A percentile compares a stretch with the other conserved stretches of the same genome.
Conservation (phyloP, 2,888 invertebrate species). For the Diplazon laetatorius region DNA sequence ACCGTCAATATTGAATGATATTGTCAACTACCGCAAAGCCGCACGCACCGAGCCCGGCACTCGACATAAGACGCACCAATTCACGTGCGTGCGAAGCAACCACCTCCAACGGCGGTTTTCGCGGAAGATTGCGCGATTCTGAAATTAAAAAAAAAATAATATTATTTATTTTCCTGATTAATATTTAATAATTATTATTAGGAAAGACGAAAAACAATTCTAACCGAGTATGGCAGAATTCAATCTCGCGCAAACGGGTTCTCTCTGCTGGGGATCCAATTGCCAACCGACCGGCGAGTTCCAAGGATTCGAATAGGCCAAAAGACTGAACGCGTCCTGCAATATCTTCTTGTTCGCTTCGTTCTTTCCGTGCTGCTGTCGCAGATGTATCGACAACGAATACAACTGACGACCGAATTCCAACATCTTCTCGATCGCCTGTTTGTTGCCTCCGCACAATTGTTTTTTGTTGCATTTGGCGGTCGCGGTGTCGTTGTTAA, state of each 20-base stretch:
- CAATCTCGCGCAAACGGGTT: constrained; percentile 96
- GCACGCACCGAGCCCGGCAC: constrained; percentile 94
- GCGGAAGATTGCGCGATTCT: constrained; percentile 96
- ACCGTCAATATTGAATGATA: constrained; percentile 88
- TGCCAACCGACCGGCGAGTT: constrained; percentile 98
- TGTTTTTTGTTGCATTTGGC: constrained; percentile 81
- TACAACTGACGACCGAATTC: constrained; percentile 97
- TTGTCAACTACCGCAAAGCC: constrained; percentile 97
- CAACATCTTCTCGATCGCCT: constrained; percentile 96
- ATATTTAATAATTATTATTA: too few relatives aligned
- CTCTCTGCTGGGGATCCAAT: constrained; percentile 96
- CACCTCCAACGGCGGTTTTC: constrained; percentile 96
- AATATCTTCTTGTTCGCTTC: constrained; percentile 95
- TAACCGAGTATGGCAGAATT: constrained; percentile 98
- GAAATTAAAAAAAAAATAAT: too few relatives aligned
- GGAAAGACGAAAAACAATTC: constrained; percentile 64
- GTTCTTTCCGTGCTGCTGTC: constrained; percentile 91
- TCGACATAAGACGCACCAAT: constrained; percentile 94
- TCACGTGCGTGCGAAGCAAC: constrained; percentile 95
- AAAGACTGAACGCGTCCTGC: constrained; percentile 98
- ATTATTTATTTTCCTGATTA: too few relatives aligned
- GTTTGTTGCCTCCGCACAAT: constrained; percentile 88
- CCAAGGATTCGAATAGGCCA: constrained; percentile 99
- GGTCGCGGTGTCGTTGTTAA: constrained; percentile 63
- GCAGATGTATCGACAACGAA: constrained; percentile 93